Evolutionary conservation across 1,140 invertebrate genomes (phyloP), one percentile per base, ranked within the genome.

Genomic region (Zophobas atratus): DNA sequence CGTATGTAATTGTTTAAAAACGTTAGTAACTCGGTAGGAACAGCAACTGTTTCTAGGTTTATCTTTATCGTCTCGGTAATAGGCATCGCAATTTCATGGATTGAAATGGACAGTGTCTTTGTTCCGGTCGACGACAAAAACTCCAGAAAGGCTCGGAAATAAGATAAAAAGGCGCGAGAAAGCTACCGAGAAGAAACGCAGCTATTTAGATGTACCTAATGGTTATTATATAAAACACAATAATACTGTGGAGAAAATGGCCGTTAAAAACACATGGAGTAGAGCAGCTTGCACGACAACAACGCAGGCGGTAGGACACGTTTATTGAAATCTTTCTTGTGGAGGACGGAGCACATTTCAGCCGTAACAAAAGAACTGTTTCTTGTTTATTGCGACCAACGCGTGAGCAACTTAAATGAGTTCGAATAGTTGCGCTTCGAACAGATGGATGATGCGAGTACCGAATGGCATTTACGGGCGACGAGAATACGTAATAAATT

Each of bases 141-240:
- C 6, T 57, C 32, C 34, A 20, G 55, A 57, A 34, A 67, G 49
- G n/a, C 2, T 20, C 49, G 49, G 49, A 51, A 51, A 51, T 51
- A 51, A 51, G 6, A 51, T 4, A 51, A 51, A 51, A 51, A 51
- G 20, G 49, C n/a, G 49, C 49, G 49, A 51, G 4, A 51, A 51
- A 51, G 49, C 49, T 20, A 51, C 49, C 49, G 49, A 51, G 4
- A 20, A 51, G 6, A 51, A 51, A 51, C 49, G 4, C 20, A n/a
- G 60, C 60, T 67, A 43, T 67, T 67, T 67, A 67, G 60, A 46
- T 43, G 60, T 41, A 46, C 43, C 60, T 43, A 67, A 67, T 67
- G 38, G 60, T 41, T 67, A 39, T 67, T 67, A 32, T 67, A 67
- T 57, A 57, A 57, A 67, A 67, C 60, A 67, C 60, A 67, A 67